phyloP scores from a whole-genome alignment of 1,140 invertebrate genomes.

The Nomia melanderi region DNA sequence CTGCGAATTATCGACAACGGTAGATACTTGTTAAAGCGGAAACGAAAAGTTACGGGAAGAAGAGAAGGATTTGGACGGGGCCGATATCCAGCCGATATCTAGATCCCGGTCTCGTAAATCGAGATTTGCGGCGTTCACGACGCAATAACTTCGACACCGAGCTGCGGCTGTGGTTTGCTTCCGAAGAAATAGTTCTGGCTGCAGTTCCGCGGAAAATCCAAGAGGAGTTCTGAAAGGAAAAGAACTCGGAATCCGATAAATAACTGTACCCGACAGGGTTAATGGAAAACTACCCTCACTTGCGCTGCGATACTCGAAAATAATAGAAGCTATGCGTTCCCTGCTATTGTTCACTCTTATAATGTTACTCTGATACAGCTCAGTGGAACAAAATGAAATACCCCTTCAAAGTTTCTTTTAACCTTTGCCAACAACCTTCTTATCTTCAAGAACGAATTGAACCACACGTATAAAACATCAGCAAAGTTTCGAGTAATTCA shows the following conservation, averaged over 20 bases:
- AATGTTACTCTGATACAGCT: too few species aligned
- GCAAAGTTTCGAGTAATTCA: too few species aligned
- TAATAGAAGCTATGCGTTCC: too few species aligned
- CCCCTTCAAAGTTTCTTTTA: too few species aligned
- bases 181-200: slow-evolving; percentile 28
- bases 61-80: slow-evolving; percentile 18
- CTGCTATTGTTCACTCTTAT: too few species aligned
- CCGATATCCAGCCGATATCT: slow-evolving; percentile 49
- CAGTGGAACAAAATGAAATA: too few species aligned
- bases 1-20: slow-evolving; percentile 5
- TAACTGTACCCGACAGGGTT: neutral
- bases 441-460: too few species aligned
- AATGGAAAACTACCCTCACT: neutral
- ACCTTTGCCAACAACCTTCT: too few species aligned
- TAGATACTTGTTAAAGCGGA: slow-evolving; percentile 20
- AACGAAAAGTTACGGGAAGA: slow-evolving; percentile 23
- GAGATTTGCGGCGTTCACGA: slow-evolving; percentile 45
- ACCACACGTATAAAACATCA: too few species aligned
- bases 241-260: neutral
- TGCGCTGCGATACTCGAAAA: too few species aligned
- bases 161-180: slow-evolving; percentile 40
- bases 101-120: slow-evolving; percentile 24
- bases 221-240: neutral
- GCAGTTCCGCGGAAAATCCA: neutral
- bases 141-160: slow-evolving; percentile 35